Percentiles rank a stretch among this genome's conserved stretches.
Conservation (phyloP, 2,888 invertebrate species). For the Desoria tigrina region DNA sequence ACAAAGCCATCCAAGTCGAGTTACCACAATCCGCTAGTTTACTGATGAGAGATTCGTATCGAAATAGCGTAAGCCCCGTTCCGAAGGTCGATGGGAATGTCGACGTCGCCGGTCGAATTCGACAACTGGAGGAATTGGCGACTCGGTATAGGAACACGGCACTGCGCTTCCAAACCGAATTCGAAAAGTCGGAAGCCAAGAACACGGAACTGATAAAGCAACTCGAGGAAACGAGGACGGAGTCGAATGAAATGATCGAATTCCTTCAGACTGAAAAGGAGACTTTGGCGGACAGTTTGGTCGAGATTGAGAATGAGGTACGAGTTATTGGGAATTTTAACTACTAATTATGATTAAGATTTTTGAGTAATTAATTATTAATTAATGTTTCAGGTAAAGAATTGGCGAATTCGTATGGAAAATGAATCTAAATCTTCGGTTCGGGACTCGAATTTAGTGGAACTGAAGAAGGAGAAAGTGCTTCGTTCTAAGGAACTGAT, state of each 20-base stretch:
- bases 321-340: constrained; percentile 44
- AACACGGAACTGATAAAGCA: constrained; percentile 68
- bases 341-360: no score
- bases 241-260: constrained; percentile 80
- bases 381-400: no score
- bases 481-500: no score
- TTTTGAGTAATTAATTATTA: no score
- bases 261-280: constrained; percentile 83
- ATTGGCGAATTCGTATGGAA: no score
- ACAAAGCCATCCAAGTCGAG: constrained; percentile 49
- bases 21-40: constrained; percentile 4
- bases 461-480: no score
- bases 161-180: constrained; percentile 46
- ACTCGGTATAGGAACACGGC: constrained; percentile 46
- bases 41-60: neutral
- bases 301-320: constrained; percentile 73
- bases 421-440: no score
- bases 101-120: constrained; percentile 44
- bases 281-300: constrained; percentile 74
- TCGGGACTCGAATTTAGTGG: no score
- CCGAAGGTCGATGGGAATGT: constrained; percentile 32
- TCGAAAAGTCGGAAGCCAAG: constrained; percentile 59
- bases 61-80: constrained; percentile 35
- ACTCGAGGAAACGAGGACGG: constrained; percentile 75
- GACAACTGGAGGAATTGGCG: constrained; percentile 42